A percentile compares a stretch with the other conserved stretches of the same genome.
These are phyloP conservation scores for Acanthosoma haemorrhoidale DNA, from an alignment of 2,888 invertebrate genomes.

Conservation along the genomic window DNA sequence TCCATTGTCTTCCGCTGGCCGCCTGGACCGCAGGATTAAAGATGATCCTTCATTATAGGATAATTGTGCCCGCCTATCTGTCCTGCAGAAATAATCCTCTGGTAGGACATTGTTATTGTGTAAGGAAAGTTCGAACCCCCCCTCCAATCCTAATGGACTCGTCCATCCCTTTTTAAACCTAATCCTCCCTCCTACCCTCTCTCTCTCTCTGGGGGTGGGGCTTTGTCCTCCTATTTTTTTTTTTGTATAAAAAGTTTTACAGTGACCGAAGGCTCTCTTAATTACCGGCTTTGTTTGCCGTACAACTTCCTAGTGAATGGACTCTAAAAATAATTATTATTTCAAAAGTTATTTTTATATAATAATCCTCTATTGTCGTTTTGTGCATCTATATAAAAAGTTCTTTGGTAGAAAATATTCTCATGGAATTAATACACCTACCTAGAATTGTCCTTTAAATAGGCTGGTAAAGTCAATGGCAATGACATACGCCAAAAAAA, in stretches of 20 bases:
- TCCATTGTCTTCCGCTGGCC: not conserved
- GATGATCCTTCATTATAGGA: slow-evolving; percentile 4
- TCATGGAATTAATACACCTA: too few species aligned
- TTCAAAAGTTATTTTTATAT: too few species aligned
- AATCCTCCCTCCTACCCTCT: not conserved
- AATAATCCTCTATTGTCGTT: too few species aligned
- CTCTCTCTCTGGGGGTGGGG: not conserved
- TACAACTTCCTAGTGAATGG: too few species aligned
- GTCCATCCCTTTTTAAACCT: slow-evolving; percentile 7
- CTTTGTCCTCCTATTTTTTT: not conserved
- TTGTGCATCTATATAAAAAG: too few species aligned
- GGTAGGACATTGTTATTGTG: slow-evolving; percentile 7
- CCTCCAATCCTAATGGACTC: not conserved
- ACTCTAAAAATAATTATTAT: not conserved
- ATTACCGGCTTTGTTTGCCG: slow-evolving; percentile 6
- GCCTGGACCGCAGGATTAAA: not conserved
- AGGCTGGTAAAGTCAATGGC: too few species aligned
- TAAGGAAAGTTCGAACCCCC: not conserved
- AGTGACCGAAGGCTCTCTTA: not conserved
- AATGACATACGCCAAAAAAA: too few species aligned
- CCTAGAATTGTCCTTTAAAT: too few species aligned
- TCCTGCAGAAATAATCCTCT: not conserved
- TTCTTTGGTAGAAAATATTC: too few species aligned
- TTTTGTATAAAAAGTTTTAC: not conserved
- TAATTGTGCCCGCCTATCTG: not conserved